Percentiles rank a stretch among this genome's conserved stretches.
Conservation (phyloP, 2,888 invertebrate species). For the Archaeoteleia sp. region DNA sequence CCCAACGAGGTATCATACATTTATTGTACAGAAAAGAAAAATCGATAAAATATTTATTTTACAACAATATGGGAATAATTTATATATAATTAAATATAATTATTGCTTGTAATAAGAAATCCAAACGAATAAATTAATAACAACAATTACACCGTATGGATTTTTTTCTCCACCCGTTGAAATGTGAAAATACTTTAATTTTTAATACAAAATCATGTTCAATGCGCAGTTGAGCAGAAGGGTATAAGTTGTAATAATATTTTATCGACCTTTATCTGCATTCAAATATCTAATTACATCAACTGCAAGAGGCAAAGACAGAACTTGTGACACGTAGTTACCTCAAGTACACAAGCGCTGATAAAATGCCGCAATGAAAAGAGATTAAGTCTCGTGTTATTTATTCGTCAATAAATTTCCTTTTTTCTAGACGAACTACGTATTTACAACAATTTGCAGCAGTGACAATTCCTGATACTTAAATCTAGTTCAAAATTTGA, state of each 20-base stretch:
- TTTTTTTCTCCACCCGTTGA: no score
- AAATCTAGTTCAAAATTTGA: slow-evolving; percentile 24
- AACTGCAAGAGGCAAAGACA: slow-evolving; percentile 49
- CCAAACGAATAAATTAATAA: no score
- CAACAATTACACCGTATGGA: no score
- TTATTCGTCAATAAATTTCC: slow-evolving; percentile 25
- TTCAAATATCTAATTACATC: slow-evolving; percentile 46
- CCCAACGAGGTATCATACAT: slow-evolving; percentile 47
- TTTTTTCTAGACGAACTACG: slow-evolving; percentile 54
- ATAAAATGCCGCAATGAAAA: slow-evolving; percentile 31
- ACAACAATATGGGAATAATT: not conserved
- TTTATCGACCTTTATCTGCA: slow-evolving; percentile 46
- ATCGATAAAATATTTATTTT: slow-evolving; percentile 39
- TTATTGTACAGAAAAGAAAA: slow-evolving; percentile 46
- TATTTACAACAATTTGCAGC: slow-evolving; percentile 56
- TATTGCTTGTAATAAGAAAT: no score
- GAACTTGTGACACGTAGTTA: slow-evolving; percentile 4
- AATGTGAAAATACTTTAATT: no score
- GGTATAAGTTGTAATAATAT: no score
- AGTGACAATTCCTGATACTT: slow-evolving; percentile 46
- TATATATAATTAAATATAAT: no score
- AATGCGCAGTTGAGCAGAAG: no score
- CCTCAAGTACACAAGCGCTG: slow-evolving; percentile 39
- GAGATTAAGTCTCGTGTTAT: slow-evolving; percentile 29
- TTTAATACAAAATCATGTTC: no score